These are phyloP conservation scores for Triplophysa bombifrons DNA, from an alignment of 2,797 vertebrate genomes.

Conservation along the genomic window DNA sequence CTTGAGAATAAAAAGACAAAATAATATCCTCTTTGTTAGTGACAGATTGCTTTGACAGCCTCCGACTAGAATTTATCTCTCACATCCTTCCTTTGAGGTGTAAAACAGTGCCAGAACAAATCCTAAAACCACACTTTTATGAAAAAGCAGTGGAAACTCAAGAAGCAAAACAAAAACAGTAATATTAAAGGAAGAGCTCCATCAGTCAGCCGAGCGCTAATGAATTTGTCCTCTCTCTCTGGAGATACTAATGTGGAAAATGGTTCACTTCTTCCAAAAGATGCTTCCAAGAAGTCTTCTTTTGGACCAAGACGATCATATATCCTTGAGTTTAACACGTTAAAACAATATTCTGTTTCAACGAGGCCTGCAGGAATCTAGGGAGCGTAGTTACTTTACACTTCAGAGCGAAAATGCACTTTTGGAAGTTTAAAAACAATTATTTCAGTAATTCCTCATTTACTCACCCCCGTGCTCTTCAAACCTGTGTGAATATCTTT, in stretches of 20 bases:
- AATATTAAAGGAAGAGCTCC: conserved; percentile 30
- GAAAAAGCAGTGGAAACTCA: conserved; percentile 20
- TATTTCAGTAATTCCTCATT: not conserved
- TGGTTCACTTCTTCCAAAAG: not conserved
- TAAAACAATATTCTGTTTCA: conserved; percentile 19
- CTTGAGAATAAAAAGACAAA: conserved; percentile 35
- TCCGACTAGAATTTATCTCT: conserved; percentile 22
- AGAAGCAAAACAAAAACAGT: conserved; percentile 29
- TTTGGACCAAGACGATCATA: conserved; percentile 20
- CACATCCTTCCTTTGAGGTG: conserved; percentile 37
- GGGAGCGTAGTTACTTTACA: not conserved
- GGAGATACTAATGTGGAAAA: conserved; percentile 18
- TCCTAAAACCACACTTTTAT: conserved; percentile 30
- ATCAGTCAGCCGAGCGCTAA: conserved; percentile 23
- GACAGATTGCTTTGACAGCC: conserved; percentile 38
- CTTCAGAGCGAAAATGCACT: not conserved
- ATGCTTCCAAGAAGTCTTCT: conserved; percentile 14
- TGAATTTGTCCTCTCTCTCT: conserved; percentile 20
- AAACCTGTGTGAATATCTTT: not conserved
- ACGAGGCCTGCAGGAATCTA: not conserved
- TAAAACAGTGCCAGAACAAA: conserved; percentile 36
- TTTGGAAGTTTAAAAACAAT: not conserved
- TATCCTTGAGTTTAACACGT: conserved; percentile 16
- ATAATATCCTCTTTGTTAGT: conserved; percentile 26
- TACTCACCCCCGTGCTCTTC: not conserved